A percentile compares a stretch with the other conserved stretches of the same genome.
Evolutionary conservation across 64 coral and sea anemone genomes (phyloP).

Genomic region (Dendrophyllia cribrosa): DNA sequence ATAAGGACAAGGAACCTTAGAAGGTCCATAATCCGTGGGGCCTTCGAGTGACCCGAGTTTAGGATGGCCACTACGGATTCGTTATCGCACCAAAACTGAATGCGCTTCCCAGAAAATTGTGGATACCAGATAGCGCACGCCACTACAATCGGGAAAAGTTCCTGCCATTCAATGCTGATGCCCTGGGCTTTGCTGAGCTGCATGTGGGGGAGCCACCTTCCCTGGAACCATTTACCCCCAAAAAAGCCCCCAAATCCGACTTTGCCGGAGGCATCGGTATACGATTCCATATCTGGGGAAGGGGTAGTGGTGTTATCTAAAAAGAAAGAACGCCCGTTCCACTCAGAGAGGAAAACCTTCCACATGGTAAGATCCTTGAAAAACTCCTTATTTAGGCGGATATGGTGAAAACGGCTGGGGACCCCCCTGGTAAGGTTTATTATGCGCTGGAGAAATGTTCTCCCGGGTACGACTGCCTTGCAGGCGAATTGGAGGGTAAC

Average conservation of each 20-base stretch:
- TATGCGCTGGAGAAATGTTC: not conserved
- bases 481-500: too few species aligned
- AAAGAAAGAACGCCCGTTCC: not conserved
- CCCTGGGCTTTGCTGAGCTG: not conserved
- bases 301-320: not conserved
- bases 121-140: not conserved
- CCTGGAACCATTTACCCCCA: constrained; percentile 2
- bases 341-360: not conserved
- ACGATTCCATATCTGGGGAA: not conserved
- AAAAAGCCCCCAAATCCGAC: not conserved
- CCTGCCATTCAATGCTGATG: constrained; percentile 39
- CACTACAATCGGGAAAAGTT: not conserved
- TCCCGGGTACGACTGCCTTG: not conserved
- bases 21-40: constrained; percentile 24
- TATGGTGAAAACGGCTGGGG: too few species aligned
- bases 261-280: not conserved
- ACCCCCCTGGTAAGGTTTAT: not conserved
- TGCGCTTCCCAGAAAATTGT: not conserved
- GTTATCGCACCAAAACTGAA: constrained; percentile 32
- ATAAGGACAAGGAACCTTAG: constrained; percentile 3
- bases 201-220: not conserved
- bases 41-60: constrained; percentile 33
- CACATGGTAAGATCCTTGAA: too few species aligned
- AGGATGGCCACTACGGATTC: constrained; percentile 30
- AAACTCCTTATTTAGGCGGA: too few species aligned